phyloP scores from a whole-genome alignment of 2,888 invertebrate genomes.

The Onchidella celtica region DNA sequence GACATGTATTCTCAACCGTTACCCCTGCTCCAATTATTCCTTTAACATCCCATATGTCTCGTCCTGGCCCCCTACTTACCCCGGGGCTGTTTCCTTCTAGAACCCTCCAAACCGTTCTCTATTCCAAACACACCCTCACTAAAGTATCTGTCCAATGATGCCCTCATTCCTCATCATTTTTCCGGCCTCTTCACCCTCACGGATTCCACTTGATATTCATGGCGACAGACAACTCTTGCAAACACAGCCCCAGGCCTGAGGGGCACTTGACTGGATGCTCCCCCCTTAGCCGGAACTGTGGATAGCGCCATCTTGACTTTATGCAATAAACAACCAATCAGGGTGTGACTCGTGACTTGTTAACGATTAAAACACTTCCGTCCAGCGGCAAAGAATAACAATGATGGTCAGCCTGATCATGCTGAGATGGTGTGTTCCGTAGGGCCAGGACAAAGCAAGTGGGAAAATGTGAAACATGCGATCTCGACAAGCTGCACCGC shows the following conservation, averaged over 20 bases:
- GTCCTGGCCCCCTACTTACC: not conserved
- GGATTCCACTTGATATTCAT: conserved; percentile 44
- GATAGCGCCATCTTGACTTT: conserved; percentile 47
- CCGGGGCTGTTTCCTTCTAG: conserved; percentile 24
- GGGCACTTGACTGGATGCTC: conserved; percentile 45
- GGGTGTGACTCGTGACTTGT: conserved; percentile 26
- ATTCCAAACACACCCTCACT: conserved; percentile 43
- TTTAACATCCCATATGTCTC: not conserved
- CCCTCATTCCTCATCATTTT: conserved; percentile 40
- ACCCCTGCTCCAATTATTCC: not conserved
- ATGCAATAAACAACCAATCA: conserved; percentile 49
- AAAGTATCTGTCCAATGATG: conserved; percentile 30
- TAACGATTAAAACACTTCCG: conserved; percentile 37
- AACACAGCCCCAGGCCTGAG: conserved; percentile 42
- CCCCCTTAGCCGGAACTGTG: conserved; percentile 39
- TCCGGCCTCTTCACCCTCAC: conserved; percentile 30
- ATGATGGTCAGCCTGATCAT: conserved; percentile 22
- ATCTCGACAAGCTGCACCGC: too few species aligned
- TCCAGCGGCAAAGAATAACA: conserved; percentile 31
- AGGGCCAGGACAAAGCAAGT: too few species aligned
- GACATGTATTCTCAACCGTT: too few species aligned
- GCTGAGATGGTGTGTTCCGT: too few species aligned
- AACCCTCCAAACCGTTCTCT: conserved; percentile 29
- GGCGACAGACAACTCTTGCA: conserved; percentile 45
- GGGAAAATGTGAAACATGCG: too few species aligned